Base-by-base conservation (phyloP, 2,797 vertebrate genomes). In the Hemitrygon akajei region DNA sequence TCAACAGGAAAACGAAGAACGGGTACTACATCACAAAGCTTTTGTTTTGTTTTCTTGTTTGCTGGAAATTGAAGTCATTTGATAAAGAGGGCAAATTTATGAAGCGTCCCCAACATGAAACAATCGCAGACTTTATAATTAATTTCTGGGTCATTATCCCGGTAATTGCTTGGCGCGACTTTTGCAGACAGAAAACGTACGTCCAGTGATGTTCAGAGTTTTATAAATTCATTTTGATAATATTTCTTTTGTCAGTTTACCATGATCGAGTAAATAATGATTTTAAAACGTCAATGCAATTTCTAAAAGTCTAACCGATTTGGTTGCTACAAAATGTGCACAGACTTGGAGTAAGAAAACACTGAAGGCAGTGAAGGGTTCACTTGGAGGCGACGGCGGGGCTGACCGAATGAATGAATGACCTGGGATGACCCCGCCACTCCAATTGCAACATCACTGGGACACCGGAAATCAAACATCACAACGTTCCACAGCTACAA, bases 261-360 rank as follows among this genome's bases (percentile, higher is more conserved):
- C 34, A 37, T 79, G 20, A 75, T 7, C 5, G 0, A 75, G 27
- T 25, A 14, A 3, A 14, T 82, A 9, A 47, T 47, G 47, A 47
- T 47, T 47, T 63, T n/a, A 16, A 30, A 58, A 58, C 58, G 58
- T 58, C 27, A 86, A 60, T 16, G 12, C 56, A 66, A 3, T 84
- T 84, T 84, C 20, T 12, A 56, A 56, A 20, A 25, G 27, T 58
- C 16, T 66, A 34, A 66, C 30, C 34, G 60, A 89, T 66, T 66
- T 30, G 30, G 30, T 5, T 18, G 27, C 16, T 69, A n/a, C 56
- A 86, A 47, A 0, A 16, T 63, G 12, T 84, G 56, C 25, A 27
- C 27, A 63, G 84, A 86, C 27, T 87, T 87, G 58, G 84, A 60
- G 84, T 58, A 63, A 63, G n/a, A 66, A 89, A n/a, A n/a, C n/a